Evolutionary conservation across 1,140 invertebrate species (phyloP), one percentile per base, ranked within the genome.

Genomic region (Caenorhabditis latens): DNA sequence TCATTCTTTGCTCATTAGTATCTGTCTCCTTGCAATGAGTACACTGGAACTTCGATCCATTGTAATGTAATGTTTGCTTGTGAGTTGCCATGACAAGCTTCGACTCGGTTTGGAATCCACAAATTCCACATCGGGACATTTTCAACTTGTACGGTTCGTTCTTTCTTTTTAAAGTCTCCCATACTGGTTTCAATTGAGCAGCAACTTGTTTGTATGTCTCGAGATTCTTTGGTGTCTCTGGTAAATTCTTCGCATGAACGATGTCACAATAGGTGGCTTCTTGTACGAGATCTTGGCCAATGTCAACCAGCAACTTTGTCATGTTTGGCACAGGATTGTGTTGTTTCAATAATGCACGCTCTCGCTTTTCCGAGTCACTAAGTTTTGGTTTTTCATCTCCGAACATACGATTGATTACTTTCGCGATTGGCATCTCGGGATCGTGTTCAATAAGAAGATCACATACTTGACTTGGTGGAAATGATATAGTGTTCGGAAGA

Each of bases 121-220:
- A 92, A 8, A 90, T 90, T 32, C 83, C 71, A 84, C 91, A 92
- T 21, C 42, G 85, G 19, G 67, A 75, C 16, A 87, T 40, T 67
- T 90, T 90, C 11, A 90, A 55, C 53, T 92, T 91, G 83, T 92
- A 92, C 7, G 89, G 87, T 48, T 88, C 88, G 63, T 92, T 92
- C 67, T 92, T 91, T n/a, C 88, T 88, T 75, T 88, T 89, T 16
- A 92, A 71, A 16, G 87, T 86, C 67, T 92, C 90, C 92, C 91
- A 92, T 6, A 92, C 91, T 11, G 91, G 91, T 86, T 90, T 91
- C 21, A 92, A 87, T 65, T 92, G 91, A 19, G 90, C 90, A 19
- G 92, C 91, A 13, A 92, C 91, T 91, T 92, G 58, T 67, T 92
- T 92, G 84, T 92, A 92, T 1, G 91, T 92, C 55, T 92, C 91